Percentiles rank a stretch among this genome's conserved stretches.
Evolutionary conservation across 2,888 invertebrate genomes (phyloP).

Genomic region (Cheiracanthium punctorium): DNA sequence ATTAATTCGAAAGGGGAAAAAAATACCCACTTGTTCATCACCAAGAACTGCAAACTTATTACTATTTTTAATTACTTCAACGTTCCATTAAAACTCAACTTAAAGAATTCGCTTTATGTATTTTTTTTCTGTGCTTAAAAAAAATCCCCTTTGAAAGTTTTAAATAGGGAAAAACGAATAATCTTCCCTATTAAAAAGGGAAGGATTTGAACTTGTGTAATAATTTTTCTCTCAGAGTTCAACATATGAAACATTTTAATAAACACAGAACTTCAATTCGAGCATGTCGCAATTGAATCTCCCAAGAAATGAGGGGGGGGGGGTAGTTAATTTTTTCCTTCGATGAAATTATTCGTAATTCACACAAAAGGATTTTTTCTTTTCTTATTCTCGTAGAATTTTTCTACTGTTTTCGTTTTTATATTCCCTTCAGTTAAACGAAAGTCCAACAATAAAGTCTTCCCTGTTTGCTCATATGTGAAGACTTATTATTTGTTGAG

Average conservation of each 20-base stretch:
- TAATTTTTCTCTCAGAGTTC: neutral
- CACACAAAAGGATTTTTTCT: conserved; percentile 43
- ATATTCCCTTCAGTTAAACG: neutral
- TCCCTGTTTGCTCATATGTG: conserved; percentile 9
- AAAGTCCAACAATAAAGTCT: neutral
- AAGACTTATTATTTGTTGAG: neutral
- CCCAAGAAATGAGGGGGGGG: neutral
- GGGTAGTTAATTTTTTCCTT: neutral
- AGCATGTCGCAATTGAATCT: conserved; percentile 11
- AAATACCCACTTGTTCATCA: neutral
- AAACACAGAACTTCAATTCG: neutral
- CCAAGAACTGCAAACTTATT: neutral
- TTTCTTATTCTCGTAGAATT: neutral
- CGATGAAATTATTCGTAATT: conserved; percentile 54
- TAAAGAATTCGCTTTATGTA: neutral
- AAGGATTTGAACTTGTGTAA: neutral
- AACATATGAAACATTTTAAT: neutral
- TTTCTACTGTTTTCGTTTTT: conserved; percentile 11
- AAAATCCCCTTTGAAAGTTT: neutral
- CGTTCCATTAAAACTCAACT: neutral
- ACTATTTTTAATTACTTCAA: neutral
- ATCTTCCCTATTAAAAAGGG: neutral
- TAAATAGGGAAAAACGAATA: neutral
- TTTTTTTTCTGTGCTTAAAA: neutral
- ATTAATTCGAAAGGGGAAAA: too few relatives aligned